Evolutionary conservation across 2,797 vertebrate genomes (phyloP).

Genomic region (Gambelia wislizenii): DNA sequence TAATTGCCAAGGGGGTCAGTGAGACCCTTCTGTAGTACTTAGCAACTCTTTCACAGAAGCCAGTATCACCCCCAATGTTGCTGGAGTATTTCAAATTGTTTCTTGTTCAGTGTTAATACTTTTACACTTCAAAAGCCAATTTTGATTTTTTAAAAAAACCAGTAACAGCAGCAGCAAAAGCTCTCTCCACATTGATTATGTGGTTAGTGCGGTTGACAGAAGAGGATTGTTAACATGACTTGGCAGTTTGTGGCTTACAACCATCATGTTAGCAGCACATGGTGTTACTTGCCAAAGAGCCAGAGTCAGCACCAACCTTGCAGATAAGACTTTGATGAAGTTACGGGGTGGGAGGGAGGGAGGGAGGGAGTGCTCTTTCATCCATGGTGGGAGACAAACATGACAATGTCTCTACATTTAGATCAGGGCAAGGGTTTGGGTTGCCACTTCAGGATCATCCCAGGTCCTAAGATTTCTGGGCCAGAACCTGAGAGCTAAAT

Average conservation of each 20-base stretch:
- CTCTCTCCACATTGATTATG: slow-evolving; percentile 20
- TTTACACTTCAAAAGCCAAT: slow-evolving; percentile 19
- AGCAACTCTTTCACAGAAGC: not conserved
- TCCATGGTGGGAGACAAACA: not conserved
- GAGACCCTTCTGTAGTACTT: not conserved
- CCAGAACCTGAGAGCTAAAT: too few relatives aligned
- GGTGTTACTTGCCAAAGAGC: not conserved
- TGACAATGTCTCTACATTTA: not conserved
- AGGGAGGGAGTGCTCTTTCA: not conserved
- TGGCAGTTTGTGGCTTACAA: slow-evolving; percentile 40
- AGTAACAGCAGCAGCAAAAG: not conserved
- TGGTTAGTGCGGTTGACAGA: slow-evolving; percentile 10
- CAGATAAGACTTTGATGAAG: not conserved
- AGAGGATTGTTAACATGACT: slow-evolving; percentile 21
- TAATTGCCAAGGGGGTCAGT: not conserved
- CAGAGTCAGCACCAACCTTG: not conserved
- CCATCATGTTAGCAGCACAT: slow-evolving; percentile 29
- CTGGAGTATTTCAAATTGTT: not conserved
- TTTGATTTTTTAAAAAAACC: not conserved
- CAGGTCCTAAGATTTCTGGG: too few relatives aligned
- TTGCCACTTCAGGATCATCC: too few relatives aligned
- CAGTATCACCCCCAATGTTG: not conserved
- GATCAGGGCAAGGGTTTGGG: too few relatives aligned
- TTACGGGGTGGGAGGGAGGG: not conserved
- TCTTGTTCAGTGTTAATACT: slow-evolving; percentile 20